Base-by-base conservation (phyloP, 2,113 vertebrate genomes). In the Leptocoma aspasia region DNA sequence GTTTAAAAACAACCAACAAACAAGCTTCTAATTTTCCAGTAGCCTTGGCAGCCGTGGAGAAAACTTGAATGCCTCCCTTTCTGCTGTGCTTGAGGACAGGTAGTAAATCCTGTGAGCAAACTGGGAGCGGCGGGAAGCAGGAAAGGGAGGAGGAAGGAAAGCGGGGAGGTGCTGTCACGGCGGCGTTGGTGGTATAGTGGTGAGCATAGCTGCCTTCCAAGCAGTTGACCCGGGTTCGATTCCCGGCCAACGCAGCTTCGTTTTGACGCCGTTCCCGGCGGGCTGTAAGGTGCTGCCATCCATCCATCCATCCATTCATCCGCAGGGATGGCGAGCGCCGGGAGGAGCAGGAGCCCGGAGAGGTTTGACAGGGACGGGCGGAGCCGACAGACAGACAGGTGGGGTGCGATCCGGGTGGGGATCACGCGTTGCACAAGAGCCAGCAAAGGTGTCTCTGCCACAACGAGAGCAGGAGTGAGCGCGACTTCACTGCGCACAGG, bases 161-260 rank as follows among this genome's bases (percentile, higher is more conserved):
- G 3, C 1, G 7, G 3, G 5, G 0, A 2, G 0, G 0, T 0
- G 0, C 0, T 0, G 0, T 0, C 28, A 45, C 0, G 5, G 2
- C 5, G 2, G 87, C 89, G 92, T 95, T 98, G 98, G 97, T 98
- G 97, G 97, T 98, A 98, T 98, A 98, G 97, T 98, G 97, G 98
- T 98, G 90, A 98, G 97, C 98, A 98, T 98, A 98, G 97, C 98
- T 98, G 98, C 98, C 97, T 98, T 98, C 98, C 97, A 98, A 98
- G 97, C 97, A 97, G 97, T 97, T 98, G 97, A 97, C 97, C 97
- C 94, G 95, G 95, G 95, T 96, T 95, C 95, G 95, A 96, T 96
- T 96, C 95, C 95, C 94, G 95, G 95, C 95, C 95, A 96, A 97
- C 94, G 92, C 94, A 94, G 3, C 0, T 0, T 0, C 0, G 0